Evolutionary conservation across 2,888 invertebrate species (phyloP), one percentile per base, ranked within the genome.

Genomic region (Chloroclysta siterata): DNA sequence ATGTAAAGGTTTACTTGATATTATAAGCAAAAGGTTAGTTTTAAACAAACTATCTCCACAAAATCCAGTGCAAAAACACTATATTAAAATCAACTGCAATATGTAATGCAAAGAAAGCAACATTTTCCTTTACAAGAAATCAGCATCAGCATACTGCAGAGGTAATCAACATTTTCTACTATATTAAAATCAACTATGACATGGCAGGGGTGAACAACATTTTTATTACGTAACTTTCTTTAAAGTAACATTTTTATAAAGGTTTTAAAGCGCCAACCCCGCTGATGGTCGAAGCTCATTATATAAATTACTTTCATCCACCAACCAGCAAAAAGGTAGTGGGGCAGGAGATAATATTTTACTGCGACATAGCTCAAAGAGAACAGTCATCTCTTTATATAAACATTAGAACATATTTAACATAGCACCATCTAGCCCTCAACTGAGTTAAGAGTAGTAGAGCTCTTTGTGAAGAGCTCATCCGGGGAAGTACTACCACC

Each of bases 271-370:
- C 51, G 62, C 39, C 57, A 61, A 65, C 62, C 57, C 47, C 53
- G 42, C 53, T 60, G 60, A 65, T 60, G 65, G 61, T 59, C 54
- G 62, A 60, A 62, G 57, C 61, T 60, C 65, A 64, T 65, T 63
- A 65, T 61, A 56, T 63, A 58, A 65, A 65, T 65, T 42, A 65
- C 61, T 58, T 54, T 61, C 65, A 60, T 61, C 57, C 41, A 55
- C 56, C 48, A 29, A 64, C 56, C 56, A 42, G 61, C 54, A 47
- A 60, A 65, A 65, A 65, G 57, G 61, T 50, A 53, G 60, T 14
- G 29, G 29, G 29, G 56, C 41, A 28, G 29, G 48, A 50, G 51
- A 59, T 65, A 61, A 65, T 65, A 65, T 65, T 65, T 61, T 59
- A 51, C 48, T 33, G 14, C 22, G 17, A 8, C 65, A 58, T 47